A percentile compares a stretch with the other conserved stretches of the same genome.
phyloP scores from a whole-genome alignment of 2,797 vertebrate species.

The Ptychadena robeensis region DNA sequence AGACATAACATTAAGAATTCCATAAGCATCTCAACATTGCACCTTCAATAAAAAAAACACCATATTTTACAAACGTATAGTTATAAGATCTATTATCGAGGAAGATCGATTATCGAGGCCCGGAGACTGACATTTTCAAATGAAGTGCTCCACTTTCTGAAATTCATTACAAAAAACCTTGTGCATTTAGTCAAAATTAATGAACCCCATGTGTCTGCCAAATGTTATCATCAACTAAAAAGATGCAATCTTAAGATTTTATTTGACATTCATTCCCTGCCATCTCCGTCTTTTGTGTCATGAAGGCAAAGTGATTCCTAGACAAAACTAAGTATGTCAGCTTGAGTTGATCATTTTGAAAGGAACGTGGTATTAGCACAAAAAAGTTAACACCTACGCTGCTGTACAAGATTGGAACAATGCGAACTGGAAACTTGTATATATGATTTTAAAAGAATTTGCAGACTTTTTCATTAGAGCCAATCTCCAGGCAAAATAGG shows the following conservation, averaged over 20 bases:
- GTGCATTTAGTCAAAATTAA: constrained; percentile 75
- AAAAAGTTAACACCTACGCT: constrained; percentile 55
- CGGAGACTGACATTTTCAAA: constrained; percentile 69
- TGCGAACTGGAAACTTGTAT: background rate
- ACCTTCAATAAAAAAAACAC: constrained; percentile 70
- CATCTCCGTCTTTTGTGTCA: constrained; percentile 69
- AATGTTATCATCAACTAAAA: constrained; percentile 64
- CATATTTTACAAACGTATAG: constrained; percentile 75
- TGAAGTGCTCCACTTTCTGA: constrained; percentile 67
- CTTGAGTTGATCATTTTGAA: constrained; percentile 59
- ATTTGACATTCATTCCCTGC: constrained; percentile 69
- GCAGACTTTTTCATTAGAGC: background rate
- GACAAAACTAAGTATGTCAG: constrained; percentile 63
- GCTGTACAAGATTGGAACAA: constrained; percentile 28
- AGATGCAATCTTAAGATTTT: constrained; percentile 69
- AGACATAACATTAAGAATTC: constrained; percentile 74
- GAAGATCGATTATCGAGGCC: constrained; percentile 75
- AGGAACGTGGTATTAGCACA: constrained; percentile 58
- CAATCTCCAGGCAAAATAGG: background rate
- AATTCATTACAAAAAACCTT: constrained; percentile 70
- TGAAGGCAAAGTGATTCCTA: constrained; percentile 60
- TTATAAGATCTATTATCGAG: constrained; percentile 76
- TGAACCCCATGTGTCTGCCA: constrained; percentile 64
- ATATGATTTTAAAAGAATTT: background rate
- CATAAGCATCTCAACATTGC: constrained; percentile 70